phyloP scores from a whole-genome alignment of 1,140 invertebrate species.

The Sweltsa coloradensis region DNA sequence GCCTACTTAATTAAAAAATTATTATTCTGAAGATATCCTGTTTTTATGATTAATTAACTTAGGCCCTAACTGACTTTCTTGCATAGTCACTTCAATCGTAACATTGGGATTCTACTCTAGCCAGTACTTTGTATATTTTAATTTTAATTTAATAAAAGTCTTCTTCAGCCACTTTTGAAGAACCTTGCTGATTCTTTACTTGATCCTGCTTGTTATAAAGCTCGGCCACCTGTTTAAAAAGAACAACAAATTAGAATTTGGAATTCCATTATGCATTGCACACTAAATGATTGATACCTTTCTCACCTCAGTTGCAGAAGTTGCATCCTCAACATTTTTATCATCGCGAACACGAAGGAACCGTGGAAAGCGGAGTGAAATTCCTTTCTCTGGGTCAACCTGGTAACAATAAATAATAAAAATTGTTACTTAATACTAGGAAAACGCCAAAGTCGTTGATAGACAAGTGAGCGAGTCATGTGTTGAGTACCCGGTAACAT shows the following conservation, averaged over 20 bases:
- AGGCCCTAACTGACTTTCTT: too few relatives aligned
- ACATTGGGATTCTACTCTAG: too few relatives aligned
- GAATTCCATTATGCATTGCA: not conserved
- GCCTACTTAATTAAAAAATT: too few relatives aligned
- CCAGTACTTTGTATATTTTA: too few relatives aligned
- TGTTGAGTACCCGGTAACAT: too few relatives aligned
- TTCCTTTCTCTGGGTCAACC: slow-evolving; percentile 85
- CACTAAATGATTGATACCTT: slow-evolving; percentile 27
- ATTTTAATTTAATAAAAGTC: slow-evolving; percentile 47
- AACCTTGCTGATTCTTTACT: slow-evolving; percentile 63
- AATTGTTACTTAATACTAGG: slow-evolving; percentile 3
- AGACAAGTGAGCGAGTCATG: too few relatives aligned
- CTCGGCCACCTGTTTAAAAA: slow-evolving; percentile 38
- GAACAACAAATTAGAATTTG: slow-evolving; percentile 4
- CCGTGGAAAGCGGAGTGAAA: slow-evolving; percentile 91
- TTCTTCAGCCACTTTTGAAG: slow-evolving; percentile 35
- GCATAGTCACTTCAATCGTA: too few relatives aligned
- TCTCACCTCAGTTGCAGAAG: slow-evolving; percentile 76
- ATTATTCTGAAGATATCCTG: too few relatives aligned
- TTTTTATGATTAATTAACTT: too few relatives aligned
- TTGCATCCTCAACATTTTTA: slow-evolving; percentile 87
- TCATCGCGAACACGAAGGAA: slow-evolving; percentile 89
- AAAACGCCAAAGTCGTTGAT: too few relatives aligned
- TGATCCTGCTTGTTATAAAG: slow-evolving; percentile 86
- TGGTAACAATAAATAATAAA: slow-evolving; percentile 23